Percentiles rank a stretch among this genome's conserved stretches.
These are phyloP conservation scores for Metalampra italica DNA, from an alignment of 2,888 invertebrate genomes.

Conservation along the genomic window DNA sequence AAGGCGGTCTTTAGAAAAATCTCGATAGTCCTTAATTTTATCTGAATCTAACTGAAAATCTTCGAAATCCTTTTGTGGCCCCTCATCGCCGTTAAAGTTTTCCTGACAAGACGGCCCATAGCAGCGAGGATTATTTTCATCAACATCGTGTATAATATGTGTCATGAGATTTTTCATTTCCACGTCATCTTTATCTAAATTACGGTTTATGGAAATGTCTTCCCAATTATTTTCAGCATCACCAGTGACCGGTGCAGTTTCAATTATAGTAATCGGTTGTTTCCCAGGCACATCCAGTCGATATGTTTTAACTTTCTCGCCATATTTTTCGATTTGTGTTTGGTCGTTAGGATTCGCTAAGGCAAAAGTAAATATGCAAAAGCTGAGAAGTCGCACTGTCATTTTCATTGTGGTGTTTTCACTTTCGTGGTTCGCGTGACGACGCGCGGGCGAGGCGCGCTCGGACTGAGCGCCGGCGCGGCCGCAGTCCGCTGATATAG, in stretches of 20 bases:
- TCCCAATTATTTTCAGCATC: slow-evolving; percentile 33
- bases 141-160: slow-evolving; percentile 60
- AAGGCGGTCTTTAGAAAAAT: slow-evolving; percentile 58
- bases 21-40: slow-evolving; percentile 69
- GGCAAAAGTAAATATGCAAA: slow-evolving; percentile 46
- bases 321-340: slow-evolving; percentile 53
- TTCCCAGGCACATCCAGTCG: slow-evolving; percentile 78
- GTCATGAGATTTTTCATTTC: slow-evolving; percentile 65
- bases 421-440: slow-evolving; percentile 64
- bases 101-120: slow-evolving; percentile 70
- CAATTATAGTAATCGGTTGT: slow-evolving; percentile 77
- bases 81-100: slow-evolving; percentile 44
- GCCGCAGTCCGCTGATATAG: slow-evolving; percentile 62
- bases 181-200: slow-evolving; percentile 39
- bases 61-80: slow-evolving; percentile 78
- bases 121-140: slow-evolving; percentile 54
- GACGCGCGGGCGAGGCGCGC: slow-evolving; percentile 55
- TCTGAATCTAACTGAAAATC: slow-evolving; percentile 80
- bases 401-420: slow-evolving; percentile 62
- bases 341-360: slow-evolving; percentile 47
- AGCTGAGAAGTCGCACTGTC: slow-evolving; percentile 56
- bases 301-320: slow-evolving; percentile 66
- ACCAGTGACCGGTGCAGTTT: slow-evolving; percentile 52
- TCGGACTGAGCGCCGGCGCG: slow-evolving; percentile 61
- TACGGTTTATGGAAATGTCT: slow-evolving; percentile 30